phyloP scores from a whole-genome alignment of 2,888 invertebrate genomes.

The Cerastis leucographa region DNA sequence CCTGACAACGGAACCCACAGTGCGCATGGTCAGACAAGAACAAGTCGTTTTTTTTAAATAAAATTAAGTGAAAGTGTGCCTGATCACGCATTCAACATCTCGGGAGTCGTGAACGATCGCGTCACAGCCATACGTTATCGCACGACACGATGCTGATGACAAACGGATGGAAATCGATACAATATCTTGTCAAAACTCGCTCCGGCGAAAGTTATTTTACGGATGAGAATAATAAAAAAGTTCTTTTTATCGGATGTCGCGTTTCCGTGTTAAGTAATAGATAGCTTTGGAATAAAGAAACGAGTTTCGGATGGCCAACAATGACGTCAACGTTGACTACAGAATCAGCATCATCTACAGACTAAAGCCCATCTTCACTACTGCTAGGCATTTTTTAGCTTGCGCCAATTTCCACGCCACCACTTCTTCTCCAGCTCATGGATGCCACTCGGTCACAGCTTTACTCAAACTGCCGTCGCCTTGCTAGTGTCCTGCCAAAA shows the following conservation, averaged over 20 bases:
- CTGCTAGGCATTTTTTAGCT: background rate
- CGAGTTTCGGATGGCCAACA: constrained; percentile 3
- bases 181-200: constrained; percentile 53
- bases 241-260: constrained; percentile 50
- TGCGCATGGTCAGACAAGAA: constrained; percentile 4
- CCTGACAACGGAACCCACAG: background rate
- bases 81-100: constrained; percentile 52
- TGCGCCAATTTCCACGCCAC: background rate
- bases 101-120: constrained; percentile 37
- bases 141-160: constrained; percentile 39
- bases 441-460: background rate
- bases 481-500: background rate
- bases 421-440: background rate
- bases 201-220: constrained; percentile 59
- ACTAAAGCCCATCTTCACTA: background rate
- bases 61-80: constrained; percentile 58
- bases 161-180: constrained; percentile 64
- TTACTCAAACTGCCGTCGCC: background rate
- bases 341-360: background rate
- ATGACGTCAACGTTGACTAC: background rate
- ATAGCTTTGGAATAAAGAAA: background rate
- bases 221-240: constrained; percentile 37
- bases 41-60: constrained; percentile 11
- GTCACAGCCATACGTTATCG: constrained; percentile 53
- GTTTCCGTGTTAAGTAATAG: constrained; percentile 51